A percentile compares a stretch with the other conserved stretches of the same genome.
These are phyloP conservation scores for Busarellus nigricollis DNA, from an alignment of 2,797 vertebrate genomes.

Conservation along the genomic window DNA sequence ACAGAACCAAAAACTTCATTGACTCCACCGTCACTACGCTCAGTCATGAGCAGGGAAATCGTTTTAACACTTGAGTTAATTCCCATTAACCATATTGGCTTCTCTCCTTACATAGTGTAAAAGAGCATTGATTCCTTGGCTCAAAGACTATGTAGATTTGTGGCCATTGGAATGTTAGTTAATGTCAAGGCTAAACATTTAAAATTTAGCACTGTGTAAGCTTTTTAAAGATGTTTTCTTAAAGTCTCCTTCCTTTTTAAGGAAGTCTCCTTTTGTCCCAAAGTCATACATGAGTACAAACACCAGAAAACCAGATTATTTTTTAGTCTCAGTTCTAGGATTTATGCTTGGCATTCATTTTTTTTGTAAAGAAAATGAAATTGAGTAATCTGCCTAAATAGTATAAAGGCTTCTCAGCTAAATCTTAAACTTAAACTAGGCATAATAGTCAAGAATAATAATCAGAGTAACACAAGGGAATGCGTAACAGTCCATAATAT, in stretches of 20 bases:
- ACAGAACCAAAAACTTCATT: background rate
- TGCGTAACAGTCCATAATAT: fast-evolving
- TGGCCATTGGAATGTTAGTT: background rate
- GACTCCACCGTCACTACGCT: fast-evolving
- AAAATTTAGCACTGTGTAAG: background rate
- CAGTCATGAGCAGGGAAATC: background rate
- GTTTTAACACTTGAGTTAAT: background rate
- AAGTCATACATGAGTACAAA: background rate
- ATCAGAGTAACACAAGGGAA: background rate
- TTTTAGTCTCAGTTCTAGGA: background rate
- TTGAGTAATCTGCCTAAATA: background rate
- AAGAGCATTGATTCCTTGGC: background rate
- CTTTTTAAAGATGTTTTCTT: background rate
- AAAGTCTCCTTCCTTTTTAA: background rate
- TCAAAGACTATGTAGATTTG: background rate
- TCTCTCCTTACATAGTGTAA: background rate
- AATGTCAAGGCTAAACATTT: background rate
- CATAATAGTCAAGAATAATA: background rate
- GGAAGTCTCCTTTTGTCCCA: background rate
- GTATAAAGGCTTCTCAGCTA: background rate
- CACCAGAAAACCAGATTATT: background rate
- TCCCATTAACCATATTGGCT: background rate
- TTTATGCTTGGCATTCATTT: background rate
- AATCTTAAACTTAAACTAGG: background rate
- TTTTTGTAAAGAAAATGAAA: background rate